Conservation (phyloP, 2,113 vertebrate species). For the Osmerus eperlanus region DNA sequence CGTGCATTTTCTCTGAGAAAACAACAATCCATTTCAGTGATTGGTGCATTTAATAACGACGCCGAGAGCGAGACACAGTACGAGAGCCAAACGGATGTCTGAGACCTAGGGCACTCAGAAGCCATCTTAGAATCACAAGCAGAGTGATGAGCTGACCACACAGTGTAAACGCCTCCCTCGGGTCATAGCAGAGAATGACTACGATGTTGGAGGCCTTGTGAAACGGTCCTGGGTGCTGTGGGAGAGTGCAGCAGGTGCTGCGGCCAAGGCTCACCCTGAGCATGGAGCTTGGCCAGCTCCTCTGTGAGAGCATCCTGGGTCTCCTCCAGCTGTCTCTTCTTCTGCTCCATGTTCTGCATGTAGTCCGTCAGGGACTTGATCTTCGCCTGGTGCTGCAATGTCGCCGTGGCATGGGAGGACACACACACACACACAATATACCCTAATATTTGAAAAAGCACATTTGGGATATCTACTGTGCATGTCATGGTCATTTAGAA, state of each 20-base stretch:
- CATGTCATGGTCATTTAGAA: too few species aligned
- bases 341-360: constrained; percentile 93
- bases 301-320: constrained; percentile 84
- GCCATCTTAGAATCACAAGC: too few species aligned
- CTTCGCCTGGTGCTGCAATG: constrained; percentile 86
- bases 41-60: neutral
- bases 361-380: constrained; percentile 91
- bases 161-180: too few species aligned
- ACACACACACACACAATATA: neutral
- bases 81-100: too few species aligned
- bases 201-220: neutral
- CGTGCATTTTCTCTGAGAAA: constrained; percentile 83
- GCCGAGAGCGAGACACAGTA: too few species aligned
- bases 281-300: constrained; percentile 82
- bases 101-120: too few species aligned
- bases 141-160: neutral
- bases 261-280: constrained; percentile 66
- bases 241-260: neutral
- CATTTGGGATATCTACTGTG: too few species aligned
- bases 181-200: neutral
- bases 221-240: too few species aligned
- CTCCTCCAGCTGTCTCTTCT: constrained; percentile 87
- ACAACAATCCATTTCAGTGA: neutral
- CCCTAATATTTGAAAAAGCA: too few species aligned
- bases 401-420: neutral